Base-by-base conservation (phyloP, 2,888 invertebrate genomes). In the Trissonchulus latispiculum region DNA sequence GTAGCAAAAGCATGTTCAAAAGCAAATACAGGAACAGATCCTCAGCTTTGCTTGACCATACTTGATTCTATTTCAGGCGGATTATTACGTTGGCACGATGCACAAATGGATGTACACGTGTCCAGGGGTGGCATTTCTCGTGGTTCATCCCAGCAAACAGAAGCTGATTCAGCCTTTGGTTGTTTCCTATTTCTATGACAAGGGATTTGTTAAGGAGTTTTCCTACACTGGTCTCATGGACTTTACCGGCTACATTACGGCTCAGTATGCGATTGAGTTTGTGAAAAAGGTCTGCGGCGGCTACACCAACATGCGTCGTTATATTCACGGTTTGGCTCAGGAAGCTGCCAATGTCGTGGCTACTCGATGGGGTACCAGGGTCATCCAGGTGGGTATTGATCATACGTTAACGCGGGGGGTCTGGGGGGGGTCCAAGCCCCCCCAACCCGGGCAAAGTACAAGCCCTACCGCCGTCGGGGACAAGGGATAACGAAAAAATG, bases 71-170 rank as follows among this genome's bases (percentile, higher is more conserved):
- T n/a, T n/a, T n/a, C n/a, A n/a, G 36, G 69, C 35, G 36, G 69
- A 33, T 8, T 68, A 35, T 29, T 64, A 64, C n/a, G 66, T 64
- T 8, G 66, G 66, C 8, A 64, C 66, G 15, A 35, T 64, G 29
- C 66, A 64, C n/a, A 64, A 64, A 64, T 64, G 66, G 66, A 64
- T 64, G 66, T 64, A 64, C n/a, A 32, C 66, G 15, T 32, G 15
- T 18, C 66, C 66, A 18, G 66, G 66, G 32, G 66, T 64, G 18
- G 66, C 66, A 64, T 64, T 64, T 64, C 66, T 64, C 29, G 32
- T 32, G 32, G 66, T 64, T 29, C 8, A 32, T 29, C 66, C 8
- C 18, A 18, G 15, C 18, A 64, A 64, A 64, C 66, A 64, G 8
- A 31, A 8, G 15, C 66, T 64, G 8, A 8, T 64, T 18, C 32